A percentile compares a stretch with the other conserved stretches of the same genome.
These are phyloP conservation scores for Panthera tigris DNA, from an alignment of 2,113 vertebrate genomes.

Conservation along the genomic window DNA sequence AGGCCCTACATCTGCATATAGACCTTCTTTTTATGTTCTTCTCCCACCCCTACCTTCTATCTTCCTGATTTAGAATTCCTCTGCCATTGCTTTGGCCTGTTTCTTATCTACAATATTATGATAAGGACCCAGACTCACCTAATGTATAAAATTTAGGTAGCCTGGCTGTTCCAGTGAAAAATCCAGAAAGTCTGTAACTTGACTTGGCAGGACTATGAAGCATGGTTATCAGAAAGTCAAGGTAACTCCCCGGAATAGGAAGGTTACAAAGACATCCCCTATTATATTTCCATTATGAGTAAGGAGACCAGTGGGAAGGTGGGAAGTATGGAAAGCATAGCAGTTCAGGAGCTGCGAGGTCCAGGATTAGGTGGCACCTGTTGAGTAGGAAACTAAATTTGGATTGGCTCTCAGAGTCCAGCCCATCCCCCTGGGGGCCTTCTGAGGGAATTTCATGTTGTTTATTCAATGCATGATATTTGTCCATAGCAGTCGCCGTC, in stretches of 20 bases:
- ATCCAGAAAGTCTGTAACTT: not conserved
- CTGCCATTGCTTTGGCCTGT: not conserved
- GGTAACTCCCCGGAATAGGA: not conserved
- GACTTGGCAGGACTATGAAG: not conserved
- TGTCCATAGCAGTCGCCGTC: not conserved
- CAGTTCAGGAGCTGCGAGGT: not conserved
- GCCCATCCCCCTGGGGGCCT: not conserved
- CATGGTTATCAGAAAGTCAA: not conserved
- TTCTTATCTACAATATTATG: not conserved
- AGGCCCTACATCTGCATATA: not conserved
- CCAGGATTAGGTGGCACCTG: not conserved
- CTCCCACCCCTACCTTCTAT: not conserved
- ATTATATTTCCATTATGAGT: not conserved
- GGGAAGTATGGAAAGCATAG: not conserved
- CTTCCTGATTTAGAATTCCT: not conserved
- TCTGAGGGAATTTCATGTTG: not conserved
- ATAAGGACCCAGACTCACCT: not conserved
- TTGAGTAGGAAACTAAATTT: not conserved
- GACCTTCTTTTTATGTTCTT: not conserved
- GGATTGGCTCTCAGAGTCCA: not conserved
- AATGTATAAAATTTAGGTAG: not conserved
- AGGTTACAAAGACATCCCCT: not conserved
- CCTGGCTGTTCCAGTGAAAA: not conserved
- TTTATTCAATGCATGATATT: not conserved
- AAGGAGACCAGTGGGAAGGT: not conserved